Evolutionary conservation across 2,113 vertebrate genomes (phyloP), one percentile per base, ranked within the genome.

Genomic region (Lepidothrix coronata): DNA sequence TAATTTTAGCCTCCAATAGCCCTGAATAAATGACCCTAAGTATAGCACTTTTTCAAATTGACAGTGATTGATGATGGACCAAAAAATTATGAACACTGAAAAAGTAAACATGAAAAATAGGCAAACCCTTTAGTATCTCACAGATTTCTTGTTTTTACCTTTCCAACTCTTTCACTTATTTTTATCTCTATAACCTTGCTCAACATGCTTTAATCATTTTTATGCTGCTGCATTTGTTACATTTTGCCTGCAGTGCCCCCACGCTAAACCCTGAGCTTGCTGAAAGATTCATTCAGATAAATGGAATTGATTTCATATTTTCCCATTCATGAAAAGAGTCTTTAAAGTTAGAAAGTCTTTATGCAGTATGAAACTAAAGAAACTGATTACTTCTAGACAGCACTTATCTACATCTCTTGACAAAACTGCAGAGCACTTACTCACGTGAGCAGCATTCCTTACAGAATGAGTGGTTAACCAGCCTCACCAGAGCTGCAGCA

Each of bases 1-100:
- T 98, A 98, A 98, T 98, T 98, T 98, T 98, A 98, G 98, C 98
- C 99, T 99, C 98, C 98, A 98, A 98, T 98, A 99, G 98, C 98
- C 98, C 98, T 98, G 97, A 98, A 98, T 98, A 99, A 98, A 99
- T 98, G 98, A 99, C 98, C 98, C 97, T 98, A 98, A 98, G 98
- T 98, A 98, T 97, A 97, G 98, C 98, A 98, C 97, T 98, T 98
- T 98, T 99, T 99, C 99, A 99, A 98, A 98, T 96, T 98, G 97
- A 99, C 98, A 98, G 79, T 99, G 99, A 99, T 99, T 97, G 98
- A 99, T 99, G 98, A 98, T 88, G 59, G 98, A 97, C 97, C 84
- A 89, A 95, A 89, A 97, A 98, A 98, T 98, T 98, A 99, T 98
- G 97, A 99, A 98, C 98, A 98, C 97, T 97, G 98, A 98, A 98